Evolutionary conservation across 1,140 invertebrate genomes (phyloP).

Genomic region (Cydia strobilella): DNA sequence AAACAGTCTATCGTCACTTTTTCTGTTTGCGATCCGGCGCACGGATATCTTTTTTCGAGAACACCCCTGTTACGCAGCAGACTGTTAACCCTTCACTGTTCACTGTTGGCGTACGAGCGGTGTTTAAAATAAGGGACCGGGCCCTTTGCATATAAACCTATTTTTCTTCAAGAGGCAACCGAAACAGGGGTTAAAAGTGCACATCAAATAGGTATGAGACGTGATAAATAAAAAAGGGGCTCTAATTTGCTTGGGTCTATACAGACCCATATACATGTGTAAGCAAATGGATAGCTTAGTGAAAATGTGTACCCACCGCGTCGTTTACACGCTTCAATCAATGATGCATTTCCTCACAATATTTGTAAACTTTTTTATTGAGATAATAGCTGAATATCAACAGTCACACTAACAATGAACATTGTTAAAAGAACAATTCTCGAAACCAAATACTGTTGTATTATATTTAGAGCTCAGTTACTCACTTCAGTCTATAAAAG

Average conservation of each 20-base stretch:
- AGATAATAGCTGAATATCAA: background rate
- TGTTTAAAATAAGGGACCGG: conserved; percentile 44
- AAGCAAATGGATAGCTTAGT: background rate
- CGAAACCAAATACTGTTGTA: conserved; percentile 11
- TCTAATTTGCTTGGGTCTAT: conserved; percentile 10
- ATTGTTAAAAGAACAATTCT: background rate
- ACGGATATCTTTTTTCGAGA: conserved; percentile 42
- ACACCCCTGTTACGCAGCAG: conserved; percentile 64
- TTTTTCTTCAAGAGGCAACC: conserved; percentile 27
- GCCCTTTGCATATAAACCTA: conserved; percentile 46
- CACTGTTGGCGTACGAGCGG: conserved; percentile 53
- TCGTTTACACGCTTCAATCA: background rate
- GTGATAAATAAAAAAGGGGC: conserved; percentile 24
- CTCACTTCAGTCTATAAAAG: background rate
- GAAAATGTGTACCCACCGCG: background rate
- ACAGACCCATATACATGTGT: too few species aligned
- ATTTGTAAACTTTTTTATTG: background rate
- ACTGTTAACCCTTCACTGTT: conserved; percentile 72
- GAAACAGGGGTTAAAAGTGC: conserved; percentile 31
- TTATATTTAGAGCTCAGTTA: background rate
- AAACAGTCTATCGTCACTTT: conserved; percentile 5
- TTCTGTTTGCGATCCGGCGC: conserved; percentile 36
- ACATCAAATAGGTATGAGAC: conserved; percentile 30
- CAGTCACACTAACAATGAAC: conserved; percentile 1
- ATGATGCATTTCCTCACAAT: background rate